Evolutionary conservation across 2,888 invertebrate species (phyloP).

Genomic region (Tortricodes alternella): DNA sequence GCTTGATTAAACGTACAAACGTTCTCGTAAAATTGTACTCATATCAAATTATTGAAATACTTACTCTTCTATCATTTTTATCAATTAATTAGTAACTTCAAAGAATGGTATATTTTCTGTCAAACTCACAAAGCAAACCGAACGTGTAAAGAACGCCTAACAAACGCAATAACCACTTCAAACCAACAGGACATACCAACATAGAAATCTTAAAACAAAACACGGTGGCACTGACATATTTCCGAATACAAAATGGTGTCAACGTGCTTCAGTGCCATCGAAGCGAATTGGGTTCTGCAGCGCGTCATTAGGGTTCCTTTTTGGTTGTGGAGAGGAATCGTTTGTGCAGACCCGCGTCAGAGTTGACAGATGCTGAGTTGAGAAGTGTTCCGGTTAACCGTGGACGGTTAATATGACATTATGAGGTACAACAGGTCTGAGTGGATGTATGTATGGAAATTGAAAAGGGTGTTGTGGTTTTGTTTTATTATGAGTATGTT

Average conservation of each 20-base stretch:
- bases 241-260: constrained; percentile 25
- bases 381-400: constrained; percentile 22
- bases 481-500: constrained; percentile 3
- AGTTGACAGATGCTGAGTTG: constrained; percentile 26
- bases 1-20: too few species aligned
- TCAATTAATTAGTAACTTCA: too few species aligned
- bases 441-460: background rate
- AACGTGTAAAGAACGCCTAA: too few species aligned
- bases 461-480: constrained; percentile 12
- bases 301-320: background rate
- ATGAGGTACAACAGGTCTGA: constrained; percentile 27
- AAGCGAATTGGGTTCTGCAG: background rate
- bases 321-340: background rate
- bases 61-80: too few species aligned
- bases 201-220: constrained; percentile 19
- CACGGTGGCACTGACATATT: constrained; percentile 18
- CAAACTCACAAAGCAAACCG: background rate
- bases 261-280: constrained; percentile 2
- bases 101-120: too few species aligned
- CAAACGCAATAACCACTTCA: too few species aligned
- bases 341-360: constrained; percentile 18
- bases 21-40: too few species aligned
- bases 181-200: background rate
- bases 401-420: constrained; percentile 24
- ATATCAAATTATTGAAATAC: too few species aligned